A percentile compares a stretch with the other conserved stretches of the same genome.
Evolutionary conservation across 2,888 invertebrate genomes (phyloP).

Genomic region (Hirudinaria manillensis): DNA sequence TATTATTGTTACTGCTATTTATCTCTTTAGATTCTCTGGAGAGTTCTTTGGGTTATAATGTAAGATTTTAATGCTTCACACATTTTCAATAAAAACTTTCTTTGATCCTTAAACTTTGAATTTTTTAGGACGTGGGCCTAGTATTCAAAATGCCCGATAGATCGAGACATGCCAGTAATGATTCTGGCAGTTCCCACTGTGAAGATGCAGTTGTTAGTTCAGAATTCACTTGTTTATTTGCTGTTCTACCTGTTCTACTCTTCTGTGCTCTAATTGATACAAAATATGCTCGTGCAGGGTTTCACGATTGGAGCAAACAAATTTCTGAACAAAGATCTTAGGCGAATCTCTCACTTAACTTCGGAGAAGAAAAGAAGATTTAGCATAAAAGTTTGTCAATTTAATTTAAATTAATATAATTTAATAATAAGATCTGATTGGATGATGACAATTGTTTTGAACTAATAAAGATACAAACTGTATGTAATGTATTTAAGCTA

Average conservation of each 20-base stretch:
- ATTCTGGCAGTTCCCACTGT: conserved; percentile 6
- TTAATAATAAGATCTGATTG: no score
- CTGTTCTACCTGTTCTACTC: no score
- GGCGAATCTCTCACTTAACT: conserved; percentile 72
- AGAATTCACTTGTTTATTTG: no score
- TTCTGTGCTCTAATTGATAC: neutral
- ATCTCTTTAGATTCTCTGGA: neutral
- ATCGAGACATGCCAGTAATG: conserved; percentile 22
- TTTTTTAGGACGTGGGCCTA: neutral
- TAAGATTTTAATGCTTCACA: neutral
- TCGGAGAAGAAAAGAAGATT: conserved; percentile 91
- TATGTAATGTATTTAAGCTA: no score
- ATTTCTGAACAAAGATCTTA: neutral
- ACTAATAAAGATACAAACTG: no score
- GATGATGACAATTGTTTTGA: no score
- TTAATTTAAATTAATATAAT: no score
- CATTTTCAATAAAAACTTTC: neutral
- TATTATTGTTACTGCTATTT: neutral
- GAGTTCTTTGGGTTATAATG: neutral
- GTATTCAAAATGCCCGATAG: conserved; percentile 12
- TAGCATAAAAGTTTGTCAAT: conserved; percentile 68
- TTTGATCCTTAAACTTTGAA: neutral
- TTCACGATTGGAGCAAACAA: neutral
- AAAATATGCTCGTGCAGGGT: neutral
- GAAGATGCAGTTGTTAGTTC: neutral